A percentile compares a stretch with the other conserved stretches of the same genome.
Conservation (phyloP, 2,888 invertebrate species). For the Malthinus seriepunctatus region DNA sequence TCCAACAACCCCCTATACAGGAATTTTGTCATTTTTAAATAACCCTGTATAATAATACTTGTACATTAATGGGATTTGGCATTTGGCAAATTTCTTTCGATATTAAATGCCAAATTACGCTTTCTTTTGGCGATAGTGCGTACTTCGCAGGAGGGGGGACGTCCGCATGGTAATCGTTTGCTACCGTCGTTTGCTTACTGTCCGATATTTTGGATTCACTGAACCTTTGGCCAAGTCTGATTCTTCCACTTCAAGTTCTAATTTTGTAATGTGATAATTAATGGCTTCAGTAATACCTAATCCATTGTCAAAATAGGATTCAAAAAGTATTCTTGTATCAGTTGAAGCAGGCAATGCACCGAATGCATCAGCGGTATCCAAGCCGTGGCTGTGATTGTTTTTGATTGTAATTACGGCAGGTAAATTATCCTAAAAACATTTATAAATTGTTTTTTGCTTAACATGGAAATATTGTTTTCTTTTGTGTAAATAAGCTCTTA, state of each 20-base stretch:
- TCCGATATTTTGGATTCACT: conserved; percentile 9
- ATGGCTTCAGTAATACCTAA: conserved; percentile 5
- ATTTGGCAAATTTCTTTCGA: too few species aligned
- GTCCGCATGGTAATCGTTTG: too few species aligned
- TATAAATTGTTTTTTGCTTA: background rate
- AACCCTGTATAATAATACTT: too few species aligned
- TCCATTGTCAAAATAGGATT: conserved; percentile 6
- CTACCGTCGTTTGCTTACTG: too few species aligned
- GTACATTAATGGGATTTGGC: too few species aligned
- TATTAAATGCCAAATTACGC: too few species aligned
- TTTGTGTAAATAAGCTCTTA: background rate
- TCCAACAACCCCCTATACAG: too few species aligned
- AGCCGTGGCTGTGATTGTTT: conserved; percentile 2
- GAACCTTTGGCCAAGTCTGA: background rate
- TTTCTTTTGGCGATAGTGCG: too few species aligned
- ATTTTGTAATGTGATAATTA: conserved; percentile 1
- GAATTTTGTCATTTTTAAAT: too few species aligned
- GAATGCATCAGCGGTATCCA: conserved; percentile 6
- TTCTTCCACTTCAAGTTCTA: conserved; percentile 2
- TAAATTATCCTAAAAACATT: background rate
- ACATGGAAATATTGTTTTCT: background rate
- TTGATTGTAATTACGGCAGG: conserved; percentile 6
- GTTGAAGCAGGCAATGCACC: background rate
- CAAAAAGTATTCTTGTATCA: conserved; percentile 1
- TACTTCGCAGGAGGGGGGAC: too few species aligned